These are phyloP conservation scores for Heliconius cydno DNA, from an alignment of 2,888 invertebrate genomes.

Conservation along the genomic window DNA sequence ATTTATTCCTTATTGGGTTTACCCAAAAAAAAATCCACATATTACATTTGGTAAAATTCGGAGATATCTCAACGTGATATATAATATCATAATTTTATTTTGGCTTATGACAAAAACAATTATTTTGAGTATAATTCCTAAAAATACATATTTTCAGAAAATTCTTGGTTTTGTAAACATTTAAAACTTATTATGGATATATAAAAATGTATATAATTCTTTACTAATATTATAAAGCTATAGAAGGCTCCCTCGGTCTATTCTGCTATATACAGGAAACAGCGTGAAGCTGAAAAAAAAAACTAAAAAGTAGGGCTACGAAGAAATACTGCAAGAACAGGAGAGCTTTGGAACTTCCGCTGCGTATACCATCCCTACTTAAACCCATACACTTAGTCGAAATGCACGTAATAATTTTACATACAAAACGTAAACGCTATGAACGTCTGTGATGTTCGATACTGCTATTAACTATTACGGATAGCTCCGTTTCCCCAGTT, in stretches of 20 bases:
- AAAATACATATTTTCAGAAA: not conserved
- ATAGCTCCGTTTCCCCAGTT: conserved; percentile 51
- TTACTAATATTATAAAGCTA: too few relatives aligned
- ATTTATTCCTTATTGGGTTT: too few relatives aligned
- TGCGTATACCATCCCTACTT: not conserved
- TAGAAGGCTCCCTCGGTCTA: too few relatives aligned
- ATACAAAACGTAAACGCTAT: not conserved
- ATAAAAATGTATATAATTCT: too few relatives aligned
- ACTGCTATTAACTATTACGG: conserved; percentile 52
- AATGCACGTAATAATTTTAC: not conserved
- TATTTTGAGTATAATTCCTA: too few relatives aligned
- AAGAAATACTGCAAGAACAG: not conserved
- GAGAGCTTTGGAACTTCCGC: not conserved
- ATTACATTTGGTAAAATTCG: not conserved
- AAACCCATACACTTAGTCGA: not conserved
- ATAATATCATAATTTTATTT: too few relatives aligned
- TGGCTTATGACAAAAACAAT: too few relatives aligned
- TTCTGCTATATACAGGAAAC: too few relatives aligned
- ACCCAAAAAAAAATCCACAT: too few relatives aligned
- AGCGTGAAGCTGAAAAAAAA: too few relatives aligned
- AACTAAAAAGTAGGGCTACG: too few relatives aligned
- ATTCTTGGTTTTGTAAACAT: not conserved
- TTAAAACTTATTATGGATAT: not conserved
- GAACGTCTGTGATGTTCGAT: conserved; percentile 40
- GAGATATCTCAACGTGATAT: too few relatives aligned